Evolutionary conservation across 2,888 invertebrate genomes (phyloP), one percentile per base, ranked within the genome.

Genomic region (Liposcelis brunnea): DNA sequence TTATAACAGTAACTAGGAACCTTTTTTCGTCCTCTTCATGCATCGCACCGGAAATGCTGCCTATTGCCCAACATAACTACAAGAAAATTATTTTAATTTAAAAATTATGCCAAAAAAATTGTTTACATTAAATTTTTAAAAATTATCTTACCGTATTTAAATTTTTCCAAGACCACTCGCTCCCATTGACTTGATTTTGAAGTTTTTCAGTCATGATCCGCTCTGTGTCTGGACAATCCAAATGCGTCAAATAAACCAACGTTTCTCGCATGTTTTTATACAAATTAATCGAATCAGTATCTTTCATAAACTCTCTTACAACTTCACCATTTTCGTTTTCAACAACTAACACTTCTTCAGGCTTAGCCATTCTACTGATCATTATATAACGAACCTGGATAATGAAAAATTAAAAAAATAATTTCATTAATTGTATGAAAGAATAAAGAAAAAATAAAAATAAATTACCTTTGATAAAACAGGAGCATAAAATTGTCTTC

Each of bases 311-410:
- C 64, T 99, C 98, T 50, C 98, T 71, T 8, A 99, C 97, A 49
- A 98, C 94, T 68, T 98, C 97, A 34, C 97, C 97, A 65, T 98
- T 95, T 62, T 99, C 98, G 69, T 98, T 99, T 66, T 99, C 98
- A 34, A 99, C 97, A 38, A 99, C 94, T 49, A 99, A 72, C 31
- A 99, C 98, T 68, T 99, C 98, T 66, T 99, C 98, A 1, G 98
- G 98, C 63, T 95, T 97, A 14, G 97, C 98, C 98, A 99, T 99
- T 56, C 97, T 77, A 49, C 91, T 91, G 59, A 99, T 98, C 94
- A 99, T 97, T 40, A 94, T 93, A 58, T 86, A 86, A 36, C 97
- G 76, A 34, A 97, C 82, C 65, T 69, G 52, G 3, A 52, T n/a
- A 51, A 12, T 34, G 14, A 43, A 43, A 10, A 46, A 11, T 5